phyloP scores from a whole-genome alignment of 2,113 vertebrate genomes.

The Conger conger region DNA sequence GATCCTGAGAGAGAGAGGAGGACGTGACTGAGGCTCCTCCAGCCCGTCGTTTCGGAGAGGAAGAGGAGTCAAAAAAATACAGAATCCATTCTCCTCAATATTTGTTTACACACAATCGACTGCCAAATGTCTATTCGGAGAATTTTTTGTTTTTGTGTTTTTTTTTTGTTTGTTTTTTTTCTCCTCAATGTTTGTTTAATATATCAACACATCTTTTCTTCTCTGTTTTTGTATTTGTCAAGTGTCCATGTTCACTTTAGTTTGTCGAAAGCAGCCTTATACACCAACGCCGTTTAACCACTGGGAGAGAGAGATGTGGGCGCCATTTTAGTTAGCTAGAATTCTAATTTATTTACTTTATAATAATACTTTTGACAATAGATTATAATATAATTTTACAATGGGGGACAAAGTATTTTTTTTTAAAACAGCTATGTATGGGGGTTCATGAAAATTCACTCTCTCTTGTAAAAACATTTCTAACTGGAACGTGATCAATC shows the following conservation, averaged over 20 bases:
- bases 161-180: slow-evolving; percentile 7
- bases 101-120: slow-evolving; percentile 30
- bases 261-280: slow-evolving; percentile 33
- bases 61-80: background rate
- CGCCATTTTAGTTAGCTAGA: background rate
- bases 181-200: too few relatives aligned
- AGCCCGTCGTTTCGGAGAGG: background rate
- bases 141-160: slow-evolving; percentile 8
- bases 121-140: slow-evolving; percentile 25
- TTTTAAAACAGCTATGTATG: background rate
- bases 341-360: background rate
- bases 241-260: background rate
- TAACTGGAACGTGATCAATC: background rate
- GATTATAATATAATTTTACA: background rate
- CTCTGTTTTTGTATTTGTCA: background rate
- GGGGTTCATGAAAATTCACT: background rate
- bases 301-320: slow-evolving; percentile 8
- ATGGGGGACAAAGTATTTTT: background rate
- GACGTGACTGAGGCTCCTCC: background rate
- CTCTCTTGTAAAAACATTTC: background rate
- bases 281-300: slow-evolving; percentile 20
- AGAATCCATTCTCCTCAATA: background rate
- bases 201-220: background rate
- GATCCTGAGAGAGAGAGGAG: background rate
- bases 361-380: background rate